phyloP scores from a whole-genome alignment of 2,888 invertebrate genomes.

The Hofmannophila pseudospretella region DNA sequence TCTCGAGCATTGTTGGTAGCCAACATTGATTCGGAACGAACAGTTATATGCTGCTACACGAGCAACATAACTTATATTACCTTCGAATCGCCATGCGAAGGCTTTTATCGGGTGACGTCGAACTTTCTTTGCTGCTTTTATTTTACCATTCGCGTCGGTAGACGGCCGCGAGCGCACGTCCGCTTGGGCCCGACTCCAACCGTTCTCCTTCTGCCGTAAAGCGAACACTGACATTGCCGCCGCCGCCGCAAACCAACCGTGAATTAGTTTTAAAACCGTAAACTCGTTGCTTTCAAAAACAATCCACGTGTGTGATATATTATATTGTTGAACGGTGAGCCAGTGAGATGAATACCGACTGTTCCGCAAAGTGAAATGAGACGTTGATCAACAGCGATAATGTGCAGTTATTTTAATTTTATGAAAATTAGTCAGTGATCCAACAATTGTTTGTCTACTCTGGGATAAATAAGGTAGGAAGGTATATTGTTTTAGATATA shows the following conservation, averaged over 20 bases:
- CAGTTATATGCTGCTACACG: conserved; percentile 39
- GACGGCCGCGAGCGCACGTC: conserved; percentile 55
- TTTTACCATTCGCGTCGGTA: conserved; percentile 59
- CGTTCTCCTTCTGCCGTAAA: conserved; percentile 23
- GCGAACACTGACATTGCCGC: conserved; percentile 28
- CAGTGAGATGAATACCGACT: conserved; percentile 28
- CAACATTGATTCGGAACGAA: conserved; percentile 10
- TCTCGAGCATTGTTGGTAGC: background rate
- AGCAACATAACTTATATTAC: conserved; percentile 49
- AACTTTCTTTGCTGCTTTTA: conserved; percentile 66
- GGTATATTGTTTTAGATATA: too few relatives aligned
- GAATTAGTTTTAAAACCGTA: conserved; percentile 44
- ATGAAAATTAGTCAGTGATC: conserved; percentile 29
- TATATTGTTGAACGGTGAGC: conserved; percentile 33
- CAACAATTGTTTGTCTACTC: background rate
- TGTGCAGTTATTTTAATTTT: conserved; percentile 52
- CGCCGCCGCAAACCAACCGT: conserved; percentile 48
- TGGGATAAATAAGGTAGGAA: too few relatives aligned
- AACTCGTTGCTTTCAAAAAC: conserved; percentile 27
- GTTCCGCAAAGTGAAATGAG: conserved; percentile 45
- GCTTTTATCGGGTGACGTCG: conserved; percentile 60
- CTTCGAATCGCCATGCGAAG: conserved; percentile 53
- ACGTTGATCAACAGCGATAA: conserved; percentile 45
- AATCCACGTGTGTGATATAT: conserved; percentile 32
- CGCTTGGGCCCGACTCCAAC: conserved; percentile 21